Conservation (phyloP, 2,797 vertebrate species). For the Muscicapa comitata region DNA sequence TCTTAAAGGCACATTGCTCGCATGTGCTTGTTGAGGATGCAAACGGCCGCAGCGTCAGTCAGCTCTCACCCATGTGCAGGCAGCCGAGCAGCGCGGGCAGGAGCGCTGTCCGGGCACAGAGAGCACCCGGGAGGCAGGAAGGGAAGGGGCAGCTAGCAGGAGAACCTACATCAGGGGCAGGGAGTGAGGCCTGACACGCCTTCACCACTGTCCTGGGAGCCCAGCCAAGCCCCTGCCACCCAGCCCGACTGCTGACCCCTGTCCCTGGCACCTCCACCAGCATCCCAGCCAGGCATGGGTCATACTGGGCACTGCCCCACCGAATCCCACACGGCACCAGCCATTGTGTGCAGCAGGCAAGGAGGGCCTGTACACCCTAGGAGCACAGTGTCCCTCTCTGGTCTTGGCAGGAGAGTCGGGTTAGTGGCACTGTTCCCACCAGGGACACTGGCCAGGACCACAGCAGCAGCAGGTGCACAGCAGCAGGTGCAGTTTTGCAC, state of each 20-base stretch:
- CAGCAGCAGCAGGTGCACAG: neutral
- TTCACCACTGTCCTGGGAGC: neutral
- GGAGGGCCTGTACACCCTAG: rapidly evolving
- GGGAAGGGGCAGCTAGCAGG: neutral
- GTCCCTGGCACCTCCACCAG: neutral
- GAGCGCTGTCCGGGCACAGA: neutral
- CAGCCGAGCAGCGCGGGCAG: neutral
- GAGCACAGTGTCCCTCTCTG: neutral
- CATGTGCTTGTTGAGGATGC: neutral
- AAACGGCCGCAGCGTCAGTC: neutral
- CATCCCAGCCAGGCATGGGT: rapidly evolving
- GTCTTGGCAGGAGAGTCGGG: neutral
- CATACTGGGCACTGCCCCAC: neutral
- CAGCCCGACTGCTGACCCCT: rapidly evolving
- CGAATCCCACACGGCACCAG: rapidly evolving
- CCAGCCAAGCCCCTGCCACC: neutral
- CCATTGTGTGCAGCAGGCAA: neutral
- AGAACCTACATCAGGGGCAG: too few species aligned
- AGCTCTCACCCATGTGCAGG: neutral
- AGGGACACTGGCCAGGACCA: neutral
- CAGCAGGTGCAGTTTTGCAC: neutral
- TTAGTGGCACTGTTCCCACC: rapidly evolving
- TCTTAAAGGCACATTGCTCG: slow-evolving; percentile 65
- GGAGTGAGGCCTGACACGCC: neutral
- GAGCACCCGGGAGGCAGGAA: neutral